Conservation (phyloP, 2,888 invertebrate genomes). For the Thera britannica region DNA sequence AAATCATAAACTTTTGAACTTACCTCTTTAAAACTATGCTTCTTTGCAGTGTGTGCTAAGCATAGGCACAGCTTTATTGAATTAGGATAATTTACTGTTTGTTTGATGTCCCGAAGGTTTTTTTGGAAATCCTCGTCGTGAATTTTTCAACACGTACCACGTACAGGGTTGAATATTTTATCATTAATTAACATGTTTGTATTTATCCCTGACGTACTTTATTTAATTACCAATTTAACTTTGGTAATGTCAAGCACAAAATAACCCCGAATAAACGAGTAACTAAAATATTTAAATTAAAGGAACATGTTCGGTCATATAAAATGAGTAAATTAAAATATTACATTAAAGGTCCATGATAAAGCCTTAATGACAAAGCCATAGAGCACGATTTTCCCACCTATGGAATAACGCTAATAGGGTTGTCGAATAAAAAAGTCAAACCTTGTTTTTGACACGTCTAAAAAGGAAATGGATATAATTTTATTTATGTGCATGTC, state of each 20-base stretch:
- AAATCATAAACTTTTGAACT: too few relatives aligned
- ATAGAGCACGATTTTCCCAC: too few relatives aligned
- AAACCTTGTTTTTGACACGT: too few relatives aligned
- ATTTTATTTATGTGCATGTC: too few relatives aligned
- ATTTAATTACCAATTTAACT: conserved; percentile 30
- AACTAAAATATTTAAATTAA: neutral
- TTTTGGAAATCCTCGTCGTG: conserved; percentile 42
- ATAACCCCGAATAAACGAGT: conserved; percentile 12
- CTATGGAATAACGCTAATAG: too few relatives aligned
- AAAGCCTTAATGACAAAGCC: too few relatives aligned
- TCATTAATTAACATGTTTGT: conserved; percentile 33
- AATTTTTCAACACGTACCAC: conserved; percentile 34
- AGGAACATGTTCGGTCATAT: neutral
- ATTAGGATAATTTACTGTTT: conserved; percentile 73
- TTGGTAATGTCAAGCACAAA: conserved; percentile 27
- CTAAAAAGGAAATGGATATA: too few relatives aligned
- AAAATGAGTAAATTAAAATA: too few relatives aligned
- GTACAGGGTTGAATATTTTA: conserved; percentile 32
- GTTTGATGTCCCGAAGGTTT: conserved; percentile 59
- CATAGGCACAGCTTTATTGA: conserved; percentile 57
- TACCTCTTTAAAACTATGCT: neutral
- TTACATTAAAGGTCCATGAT: too few relatives aligned
- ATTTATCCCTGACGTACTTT: conserved; percentile 34
- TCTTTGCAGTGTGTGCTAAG: conserved; percentile 21
- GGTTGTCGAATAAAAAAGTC: too few relatives aligned